phyloP scores from a whole-genome alignment of 2,888 invertebrate species.

The Heteromyza rotundicornis region DNA sequence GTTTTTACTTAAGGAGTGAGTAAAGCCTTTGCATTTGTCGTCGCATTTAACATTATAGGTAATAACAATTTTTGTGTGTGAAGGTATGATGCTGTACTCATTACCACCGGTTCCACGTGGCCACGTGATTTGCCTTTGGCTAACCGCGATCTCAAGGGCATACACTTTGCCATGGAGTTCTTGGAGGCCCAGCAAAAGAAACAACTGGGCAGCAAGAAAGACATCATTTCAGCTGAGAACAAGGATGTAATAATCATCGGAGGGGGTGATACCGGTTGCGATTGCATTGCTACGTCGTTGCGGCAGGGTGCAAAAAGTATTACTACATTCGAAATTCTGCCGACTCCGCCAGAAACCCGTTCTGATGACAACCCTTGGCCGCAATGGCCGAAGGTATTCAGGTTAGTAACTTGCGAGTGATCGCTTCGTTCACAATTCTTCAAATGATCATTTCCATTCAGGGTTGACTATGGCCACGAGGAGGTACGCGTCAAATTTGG shows the following conservation, averaged over 20 bases:
- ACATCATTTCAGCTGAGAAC: slow-evolving; percentile 81
- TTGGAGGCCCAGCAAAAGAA: slow-evolving; percentile 96
- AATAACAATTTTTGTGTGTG: not conserved
- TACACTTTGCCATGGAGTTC: slow-evolving; percentile 98
- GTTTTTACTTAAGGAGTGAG: slow-evolving; percentile 70
- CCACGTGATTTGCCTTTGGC: slow-evolving; percentile 88
- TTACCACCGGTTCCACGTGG: slow-evolving; percentile 96
- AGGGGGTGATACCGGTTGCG: slow-evolving; percentile 89
- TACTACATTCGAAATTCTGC: slow-evolving; percentile 96
- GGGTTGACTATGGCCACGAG: slow-evolving; percentile 97
- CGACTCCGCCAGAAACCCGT: slow-evolving; percentile 82
- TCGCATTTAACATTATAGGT: not conserved
- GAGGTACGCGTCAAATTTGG: slow-evolving; percentile 92
- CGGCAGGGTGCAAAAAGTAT: slow-evolving; percentile 88
- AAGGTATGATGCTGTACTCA: slow-evolving; percentile 83
- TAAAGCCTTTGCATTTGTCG: too few species aligned
- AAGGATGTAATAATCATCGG: slow-evolving; percentile 95
- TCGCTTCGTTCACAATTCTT: too few species aligned
- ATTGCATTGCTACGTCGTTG: slow-evolving; percentile 97
- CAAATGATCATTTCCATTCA: too few species aligned
- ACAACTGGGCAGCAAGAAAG: slow-evolving; percentile 74
- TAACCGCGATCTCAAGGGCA: slow-evolving; percentile 88
- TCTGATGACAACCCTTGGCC: slow-evolving; percentile 97
- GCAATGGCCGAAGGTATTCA: slow-evolving; percentile 95
- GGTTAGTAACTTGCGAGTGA: too few species aligned